Conservation (phyloP, 2,888 invertebrate genomes). For the Leptinotarsa peninsularis region DNA sequence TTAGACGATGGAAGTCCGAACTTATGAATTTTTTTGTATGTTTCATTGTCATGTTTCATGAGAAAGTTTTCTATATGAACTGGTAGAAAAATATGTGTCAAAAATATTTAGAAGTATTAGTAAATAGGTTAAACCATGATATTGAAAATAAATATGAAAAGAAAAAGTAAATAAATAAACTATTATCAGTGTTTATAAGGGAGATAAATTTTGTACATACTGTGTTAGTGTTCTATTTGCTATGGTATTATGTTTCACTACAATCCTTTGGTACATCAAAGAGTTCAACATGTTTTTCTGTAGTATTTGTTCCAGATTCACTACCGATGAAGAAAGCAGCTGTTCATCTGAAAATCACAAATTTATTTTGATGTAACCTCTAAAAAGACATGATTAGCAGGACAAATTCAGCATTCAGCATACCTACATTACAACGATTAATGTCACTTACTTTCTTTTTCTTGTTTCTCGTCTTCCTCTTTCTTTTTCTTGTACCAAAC, state of each 20-base stretch:
- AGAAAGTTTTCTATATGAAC: too few species aligned
- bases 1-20: too few species aligned
- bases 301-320: slow-evolving; percentile 52
- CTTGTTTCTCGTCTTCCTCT: slow-evolving; percentile 58
- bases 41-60: too few species aligned
- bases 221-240: slow-evolving; percentile 81
- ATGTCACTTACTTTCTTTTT: slow-evolving; percentile 51
- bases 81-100: too few species aligned
- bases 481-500: slow-evolving; percentile 80
- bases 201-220: slow-evolving; percentile 68
- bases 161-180: neutral
- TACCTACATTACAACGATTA: neutral
- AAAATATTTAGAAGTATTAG: too few species aligned
- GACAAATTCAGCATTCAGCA: neutral
- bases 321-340: slow-evolving; percentile 41
- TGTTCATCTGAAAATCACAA: slow-evolving; percentile 22
- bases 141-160: neutral
- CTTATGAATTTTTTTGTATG: too few species aligned
- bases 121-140: too few species aligned
- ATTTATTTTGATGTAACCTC: too few species aligned
- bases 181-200: neutral
- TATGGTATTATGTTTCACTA: slow-evolving; percentile 82
- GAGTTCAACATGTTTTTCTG: slow-evolving; percentile 53
- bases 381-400: neutral
- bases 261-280: slow-evolving; percentile 71